A percentile compares a stretch with the other conserved stretches of the same genome.
These are phyloP conservation scores for Acanthornis magna DNA, from an alignment of 2,797 vertebrate species.

Conservation along the genomic window DNA sequence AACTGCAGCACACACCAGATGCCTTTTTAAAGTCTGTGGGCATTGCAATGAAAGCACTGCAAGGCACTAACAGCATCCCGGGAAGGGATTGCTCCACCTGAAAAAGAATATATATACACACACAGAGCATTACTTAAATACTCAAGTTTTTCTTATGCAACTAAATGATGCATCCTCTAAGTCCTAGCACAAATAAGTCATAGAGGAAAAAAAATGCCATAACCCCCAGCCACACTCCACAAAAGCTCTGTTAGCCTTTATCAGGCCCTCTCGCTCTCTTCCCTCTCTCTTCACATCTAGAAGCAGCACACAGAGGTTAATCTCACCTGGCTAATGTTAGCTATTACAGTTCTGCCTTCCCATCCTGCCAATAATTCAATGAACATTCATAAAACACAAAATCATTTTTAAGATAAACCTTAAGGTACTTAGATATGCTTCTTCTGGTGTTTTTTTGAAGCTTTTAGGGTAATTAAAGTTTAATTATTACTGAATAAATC, in stretches of 20 bases:
- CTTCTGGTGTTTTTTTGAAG: not conserved
- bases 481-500: slow-evolving; percentile 16
- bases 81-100: not conserved
- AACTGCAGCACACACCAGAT: not conserved
- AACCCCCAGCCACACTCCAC: not conserved
- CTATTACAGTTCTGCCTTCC: not conserved
- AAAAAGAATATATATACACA: not conserved
- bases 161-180: not conserved
- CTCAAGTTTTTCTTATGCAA: not conserved
- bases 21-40: not conserved
- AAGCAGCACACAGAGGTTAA: not conserved
- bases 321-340: not conserved
- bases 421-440: not conserved
- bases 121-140: not conserved
- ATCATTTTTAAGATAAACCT: not conserved
- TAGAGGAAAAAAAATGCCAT: not conserved
- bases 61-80: not conserved
- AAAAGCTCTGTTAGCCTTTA: not conserved
- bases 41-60: not conserved
- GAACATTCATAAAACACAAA: not conserved
- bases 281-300: not conserved
- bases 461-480: not conserved
- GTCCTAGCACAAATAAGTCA: not conserved
- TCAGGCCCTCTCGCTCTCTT: not conserved
- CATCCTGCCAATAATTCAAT: not conserved